Percentiles rank a stretch among this genome's conserved stretches.
Conservation (phyloP, 2,113 vertebrate species). For the Monopterus albus region DNA sequence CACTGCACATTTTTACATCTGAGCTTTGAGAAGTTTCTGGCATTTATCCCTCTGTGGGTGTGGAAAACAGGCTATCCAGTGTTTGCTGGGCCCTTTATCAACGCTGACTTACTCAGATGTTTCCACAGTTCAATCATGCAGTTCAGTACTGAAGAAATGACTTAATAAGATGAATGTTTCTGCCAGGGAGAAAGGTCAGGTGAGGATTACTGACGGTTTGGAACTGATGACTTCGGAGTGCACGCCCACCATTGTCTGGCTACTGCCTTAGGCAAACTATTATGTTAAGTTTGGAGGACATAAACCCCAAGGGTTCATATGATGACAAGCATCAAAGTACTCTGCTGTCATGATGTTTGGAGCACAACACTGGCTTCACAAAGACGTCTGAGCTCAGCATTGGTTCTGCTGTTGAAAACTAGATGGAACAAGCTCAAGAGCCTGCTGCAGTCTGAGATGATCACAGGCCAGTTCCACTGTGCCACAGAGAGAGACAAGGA, state of each 20-base stretch:
- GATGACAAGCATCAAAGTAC: conserved; percentile 35
- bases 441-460: conserved; percentile 34
- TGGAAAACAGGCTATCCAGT: neutral
- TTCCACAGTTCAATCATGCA: conserved; percentile 60
- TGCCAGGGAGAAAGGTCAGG: conserved; percentile 46
- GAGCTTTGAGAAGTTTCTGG: neutral
- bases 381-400: conserved; percentile 20
- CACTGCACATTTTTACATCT: neutral
- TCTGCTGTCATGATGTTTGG: conserved; percentile 30
- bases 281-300: conserved; percentile 53
- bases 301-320: conserved; percentile 55
- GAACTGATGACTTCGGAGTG: conserved; percentile 41
- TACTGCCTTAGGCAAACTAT: conserved; percentile 46
- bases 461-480: conserved; percentile 16
- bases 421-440: conserved; percentile 44
- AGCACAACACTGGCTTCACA: conserved; percentile 21
- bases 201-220: conserved; percentile 61
- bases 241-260: conserved; percentile 26
- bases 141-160: conserved; percentile 59
- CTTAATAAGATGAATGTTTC: conserved; percentile 59
- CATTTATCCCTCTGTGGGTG: neutral
- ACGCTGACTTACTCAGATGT: conserved; percentile 50
- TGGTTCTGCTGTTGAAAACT: conserved; percentile 12
- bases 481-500: conserved; percentile 10
- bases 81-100: conserved; percentile 23